These are phyloP conservation scores for Netta rufina DNA, from an alignment of 2,797 vertebrate species.

Conservation along the genomic window DNA sequence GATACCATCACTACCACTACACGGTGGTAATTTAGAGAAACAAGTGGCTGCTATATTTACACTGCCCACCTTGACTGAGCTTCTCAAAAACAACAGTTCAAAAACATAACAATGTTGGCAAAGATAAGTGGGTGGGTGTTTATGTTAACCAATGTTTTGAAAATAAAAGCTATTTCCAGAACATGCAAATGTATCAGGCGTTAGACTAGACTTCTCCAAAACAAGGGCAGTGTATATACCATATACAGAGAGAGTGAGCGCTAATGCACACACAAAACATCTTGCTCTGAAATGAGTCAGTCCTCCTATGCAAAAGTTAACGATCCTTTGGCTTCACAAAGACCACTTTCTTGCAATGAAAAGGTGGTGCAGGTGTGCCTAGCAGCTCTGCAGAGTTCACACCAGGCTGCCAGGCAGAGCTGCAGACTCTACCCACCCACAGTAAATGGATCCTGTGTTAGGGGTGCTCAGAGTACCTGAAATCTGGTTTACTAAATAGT, in stretches of 20 bases:
- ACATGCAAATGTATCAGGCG: not conserved
- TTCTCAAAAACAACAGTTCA: not conserved
- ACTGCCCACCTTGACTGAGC: not conserved
- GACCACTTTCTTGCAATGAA: not conserved
- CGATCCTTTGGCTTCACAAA: not conserved
- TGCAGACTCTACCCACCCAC: not conserved
- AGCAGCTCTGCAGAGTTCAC: not conserved
- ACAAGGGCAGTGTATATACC: not conserved
- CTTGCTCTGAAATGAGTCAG: not conserved
- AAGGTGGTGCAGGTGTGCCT: not conserved
- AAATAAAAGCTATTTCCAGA: not conserved
- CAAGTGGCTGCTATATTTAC: not conserved
- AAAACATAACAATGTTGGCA: not conserved
- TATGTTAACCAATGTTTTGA: not conserved
- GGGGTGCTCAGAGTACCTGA: not conserved
- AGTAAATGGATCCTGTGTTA: not conserved
- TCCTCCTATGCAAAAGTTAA: not conserved
- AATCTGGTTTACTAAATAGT: not conserved
- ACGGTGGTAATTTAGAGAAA: not conserved
- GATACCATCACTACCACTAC: not conserved
- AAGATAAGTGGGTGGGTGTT: not conserved
- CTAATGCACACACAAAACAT: not conserved
- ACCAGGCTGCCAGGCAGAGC: not conserved
- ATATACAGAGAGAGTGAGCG: not conserved
- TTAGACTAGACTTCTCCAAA: not conserved